Base-by-base conservation (phyloP, 2,113 vertebrate genomes). In the Barnardius zonarius region DNA sequence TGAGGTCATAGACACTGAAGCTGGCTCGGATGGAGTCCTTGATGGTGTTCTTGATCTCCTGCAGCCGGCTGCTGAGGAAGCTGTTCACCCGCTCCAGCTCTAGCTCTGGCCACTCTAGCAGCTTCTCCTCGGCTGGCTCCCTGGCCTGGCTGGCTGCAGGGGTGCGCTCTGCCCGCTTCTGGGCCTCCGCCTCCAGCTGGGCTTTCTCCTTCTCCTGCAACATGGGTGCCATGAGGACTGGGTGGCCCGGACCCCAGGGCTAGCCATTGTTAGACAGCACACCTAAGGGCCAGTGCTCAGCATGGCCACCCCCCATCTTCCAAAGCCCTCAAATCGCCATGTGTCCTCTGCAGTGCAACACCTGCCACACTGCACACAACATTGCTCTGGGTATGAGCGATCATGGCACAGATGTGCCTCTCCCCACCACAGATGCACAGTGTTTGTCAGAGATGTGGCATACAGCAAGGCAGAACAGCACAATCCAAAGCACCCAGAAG, bases 41-140 rank as follows among this genome's bases (percentile, higher is more conserved):
- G 94, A 99, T 99, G 89, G 99, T 99, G 97, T 99, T 99, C 92
- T 99, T 99, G 93, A 99, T 99, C 97, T 99, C 99, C 95, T 99
- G 99, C 41, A 99, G 98, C 33, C 99, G 99, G 97, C 98, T 99
- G 91, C 98, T 99, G 92, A 99, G 98, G 92, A 99, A 99, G 97
- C 98, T 99, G 98, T 99, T 99, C 84, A 99, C 99, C 2, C 99
- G 98, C 95, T 99, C 99, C 63, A 99, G 97, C 92, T 99, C 99
- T 91, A 98, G 97, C 96, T 99, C 98, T 0, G 99, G 99, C 99
- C 99, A 99, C 79, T 99, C 99, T 61, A 99, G 97, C 66, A 99
- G 97, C 80, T 98, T 98, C 76, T 99, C 98, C 49, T 97, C 95
- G 0, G 97, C 83, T 1, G 86, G 92, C 61, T 97, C 97, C 51